Evolutionary conservation across 2,113 vertebrate genomes (phyloP).

Genomic region (Pavo muticus): DNA sequence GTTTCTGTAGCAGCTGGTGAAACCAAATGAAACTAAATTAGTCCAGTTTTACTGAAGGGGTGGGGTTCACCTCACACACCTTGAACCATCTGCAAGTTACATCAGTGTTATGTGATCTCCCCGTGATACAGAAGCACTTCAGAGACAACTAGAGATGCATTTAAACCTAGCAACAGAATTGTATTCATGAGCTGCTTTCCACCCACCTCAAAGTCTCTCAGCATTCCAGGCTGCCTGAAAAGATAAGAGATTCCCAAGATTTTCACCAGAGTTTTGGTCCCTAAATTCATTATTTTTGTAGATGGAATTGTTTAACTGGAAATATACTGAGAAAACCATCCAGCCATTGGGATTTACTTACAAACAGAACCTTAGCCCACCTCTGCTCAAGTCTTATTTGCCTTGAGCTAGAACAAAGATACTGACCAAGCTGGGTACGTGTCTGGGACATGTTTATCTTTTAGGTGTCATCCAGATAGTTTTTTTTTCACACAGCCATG

Average conservation of each 20-base stretch:
- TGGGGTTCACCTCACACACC: background rate
- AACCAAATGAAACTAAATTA: background rate
- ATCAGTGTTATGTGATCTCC: background rate
- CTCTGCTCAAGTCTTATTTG: background rate
- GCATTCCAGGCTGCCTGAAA: background rate
- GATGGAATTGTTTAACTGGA: background rate
- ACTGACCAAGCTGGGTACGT: background rate
- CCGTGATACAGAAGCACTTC: background rate
- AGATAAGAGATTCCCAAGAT: background rate
- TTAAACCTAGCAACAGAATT: background rate
- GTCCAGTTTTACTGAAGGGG: background rate
- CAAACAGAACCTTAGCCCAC: background rate
- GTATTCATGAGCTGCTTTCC: background rate
- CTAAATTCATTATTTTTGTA: background rate
- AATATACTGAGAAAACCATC: background rate
- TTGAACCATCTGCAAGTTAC: background rate
- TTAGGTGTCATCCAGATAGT: background rate
- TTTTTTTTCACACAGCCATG: background rate
- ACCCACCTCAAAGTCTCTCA: background rate
- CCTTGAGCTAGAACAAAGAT: background rate
- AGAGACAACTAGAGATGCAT: background rate
- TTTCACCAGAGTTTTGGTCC: background rate
- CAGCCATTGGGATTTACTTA: background rate
- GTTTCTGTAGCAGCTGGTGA: background rate
- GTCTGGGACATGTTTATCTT: background rate